Evolutionary conservation across 2,888 invertebrate species (phyloP).

Genomic region (Syritta pipiens): DNA sequence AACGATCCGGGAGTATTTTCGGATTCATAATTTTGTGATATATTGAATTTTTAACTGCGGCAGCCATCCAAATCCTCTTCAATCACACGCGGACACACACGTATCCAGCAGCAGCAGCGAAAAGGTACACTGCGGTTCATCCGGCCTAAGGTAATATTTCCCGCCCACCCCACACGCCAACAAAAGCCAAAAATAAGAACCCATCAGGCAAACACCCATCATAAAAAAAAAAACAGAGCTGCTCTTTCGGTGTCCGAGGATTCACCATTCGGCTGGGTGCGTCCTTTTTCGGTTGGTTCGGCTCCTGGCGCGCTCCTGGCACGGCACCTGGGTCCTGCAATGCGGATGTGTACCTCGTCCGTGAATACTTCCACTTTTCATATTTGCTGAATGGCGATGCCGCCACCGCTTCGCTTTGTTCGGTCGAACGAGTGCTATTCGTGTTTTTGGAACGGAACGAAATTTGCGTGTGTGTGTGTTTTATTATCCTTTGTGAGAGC

Average conservation of each 20-base stretch:
- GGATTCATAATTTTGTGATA: constrained; percentile 5
- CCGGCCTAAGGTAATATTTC: constrained; percentile 21
- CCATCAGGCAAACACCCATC: background rate
- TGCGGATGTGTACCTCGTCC: constrained; percentile 49
- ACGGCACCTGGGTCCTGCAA: constrained; percentile 48
- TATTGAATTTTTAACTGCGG: constrained; percentile 21
- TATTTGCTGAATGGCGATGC: constrained; percentile 40
- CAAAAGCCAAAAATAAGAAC: background rate
- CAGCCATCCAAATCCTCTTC: constrained; percentile 5
- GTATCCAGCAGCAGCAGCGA: background rate
- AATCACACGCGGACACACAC: constrained; percentile 30
- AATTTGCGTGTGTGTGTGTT: constrained; percentile 31
- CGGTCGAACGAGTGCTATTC: constrained; percentile 41
- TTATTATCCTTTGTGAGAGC: constrained; percentile 44
- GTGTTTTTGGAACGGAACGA: constrained; percentile 20
- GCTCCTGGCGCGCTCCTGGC: too few relatives aligned
- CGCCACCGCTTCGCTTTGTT: too few relatives aligned
- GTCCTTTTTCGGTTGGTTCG: too few relatives aligned
- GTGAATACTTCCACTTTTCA: constrained; percentile 47
- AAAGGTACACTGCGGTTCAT: constrained; percentile 21
- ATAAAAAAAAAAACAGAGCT: too few relatives aligned
- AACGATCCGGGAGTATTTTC: too few relatives aligned
- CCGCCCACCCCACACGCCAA: too few relatives aligned
- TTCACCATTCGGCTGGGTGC: too few relatives aligned
- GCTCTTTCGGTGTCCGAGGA: too few relatives aligned